These are phyloP conservation scores for Ceuthmochares aereus DNA, from an alignment of 2,113 vertebrate genomes.

Conservation along the genomic window DNA sequence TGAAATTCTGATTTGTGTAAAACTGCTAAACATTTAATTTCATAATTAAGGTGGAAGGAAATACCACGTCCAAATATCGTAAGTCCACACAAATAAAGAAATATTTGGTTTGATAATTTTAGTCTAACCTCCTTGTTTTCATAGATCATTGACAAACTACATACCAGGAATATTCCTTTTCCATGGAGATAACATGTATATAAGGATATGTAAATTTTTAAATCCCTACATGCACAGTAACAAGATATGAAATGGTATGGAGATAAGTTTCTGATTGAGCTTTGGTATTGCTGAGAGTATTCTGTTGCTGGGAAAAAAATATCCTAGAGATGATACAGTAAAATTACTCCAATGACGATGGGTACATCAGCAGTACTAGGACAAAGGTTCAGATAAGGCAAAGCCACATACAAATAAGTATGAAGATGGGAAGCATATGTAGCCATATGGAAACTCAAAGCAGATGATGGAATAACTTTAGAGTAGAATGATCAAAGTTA, in stretches of 20 bases:
- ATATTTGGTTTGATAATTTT: background rate
- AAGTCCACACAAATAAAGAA: background rate
- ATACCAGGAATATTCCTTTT: background rate
- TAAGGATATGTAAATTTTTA: background rate
- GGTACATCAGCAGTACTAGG: background rate
- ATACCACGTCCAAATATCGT: background rate
- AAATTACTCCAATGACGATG: background rate
- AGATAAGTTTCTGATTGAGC: background rate
- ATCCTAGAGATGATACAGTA: background rate
- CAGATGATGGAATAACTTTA: slow-evolving; percentile 15
- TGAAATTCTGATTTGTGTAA: background rate
- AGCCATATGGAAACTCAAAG: background rate
- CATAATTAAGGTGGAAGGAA: background rate
- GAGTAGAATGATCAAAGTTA: slow-evolving; percentile 17
- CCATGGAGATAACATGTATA: background rate
- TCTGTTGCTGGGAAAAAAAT: background rate
- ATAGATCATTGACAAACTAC: background rate
- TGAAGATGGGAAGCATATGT: slow-evolving; percentile 16
- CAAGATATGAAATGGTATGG: background rate
- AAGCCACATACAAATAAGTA: slow-evolving; percentile 9
- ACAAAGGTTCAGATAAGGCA: slow-evolving; percentile 3
- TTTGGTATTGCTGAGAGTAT: background rate
- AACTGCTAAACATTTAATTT: slow-evolving; percentile 14
- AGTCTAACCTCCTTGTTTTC: background rate
- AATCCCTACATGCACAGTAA: background rate